These are phyloP conservation scores for Hirundo rustica DNA, from an alignment of 2,797 vertebrate genomes.

Conservation along the genomic window DNA sequence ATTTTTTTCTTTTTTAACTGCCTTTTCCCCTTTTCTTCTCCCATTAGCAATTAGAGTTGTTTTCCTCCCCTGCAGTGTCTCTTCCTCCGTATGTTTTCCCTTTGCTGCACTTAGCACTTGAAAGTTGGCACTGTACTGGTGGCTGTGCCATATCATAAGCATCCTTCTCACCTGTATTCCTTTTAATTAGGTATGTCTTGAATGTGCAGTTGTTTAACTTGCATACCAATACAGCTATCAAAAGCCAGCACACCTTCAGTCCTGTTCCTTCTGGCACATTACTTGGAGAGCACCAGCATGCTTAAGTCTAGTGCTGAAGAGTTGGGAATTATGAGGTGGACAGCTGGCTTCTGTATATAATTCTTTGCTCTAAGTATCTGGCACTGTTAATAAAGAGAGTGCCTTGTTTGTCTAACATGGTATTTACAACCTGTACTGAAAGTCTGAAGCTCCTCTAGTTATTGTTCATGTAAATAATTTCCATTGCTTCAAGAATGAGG, in stretches of 20 bases:
- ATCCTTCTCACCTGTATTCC: background rate
- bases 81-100: background rate
- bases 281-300: background rate
- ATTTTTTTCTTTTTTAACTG: background rate
- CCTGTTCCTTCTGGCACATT: background rate
- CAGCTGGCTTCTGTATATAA: background rate
- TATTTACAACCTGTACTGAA: background rate
- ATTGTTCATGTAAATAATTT: background rate
- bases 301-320: background rate
- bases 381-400: background rate
- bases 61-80: background rate
- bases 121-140: background rate
- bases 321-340: background rate
- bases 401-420: background rate
- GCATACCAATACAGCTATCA: background rate
- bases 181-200: background rate
- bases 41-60: background rate
- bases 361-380: background rate
- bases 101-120: background rate
- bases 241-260: background rate
- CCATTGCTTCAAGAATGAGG: background rate
- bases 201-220: background rate
- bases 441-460: background rate
- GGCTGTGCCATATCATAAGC: rapidly evolving
- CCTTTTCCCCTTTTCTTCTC: background rate